Percentiles rank a stretch among this genome's conserved stretches.
Evolutionary conservation across 2,888 invertebrate genomes (phyloP).

Genomic region (Steinernema carpocapsae): DNA sequence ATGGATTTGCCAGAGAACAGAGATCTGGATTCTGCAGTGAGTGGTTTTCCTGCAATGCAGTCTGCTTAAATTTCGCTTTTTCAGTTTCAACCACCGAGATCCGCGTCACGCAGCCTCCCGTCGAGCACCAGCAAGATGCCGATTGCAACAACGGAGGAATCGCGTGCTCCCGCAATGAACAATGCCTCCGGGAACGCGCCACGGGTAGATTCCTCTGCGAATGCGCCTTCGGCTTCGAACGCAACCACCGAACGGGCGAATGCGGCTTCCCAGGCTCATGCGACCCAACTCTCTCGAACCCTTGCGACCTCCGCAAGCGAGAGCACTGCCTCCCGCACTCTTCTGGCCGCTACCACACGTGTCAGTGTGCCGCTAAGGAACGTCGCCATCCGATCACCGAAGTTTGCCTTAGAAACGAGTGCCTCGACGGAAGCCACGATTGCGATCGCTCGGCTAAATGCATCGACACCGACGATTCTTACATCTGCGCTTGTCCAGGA

Average conservation of each 20-base stretch:
- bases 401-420: constrained; percentile 68
- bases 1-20: constrained; percentile 59
- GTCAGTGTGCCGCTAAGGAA: constrained; percentile 65
- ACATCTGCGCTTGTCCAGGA: constrained; percentile 60
- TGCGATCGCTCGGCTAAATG: constrained; percentile 55
- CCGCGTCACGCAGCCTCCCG: constrained; percentile 42
- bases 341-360: constrained; percentile 61
- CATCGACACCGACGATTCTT: constrained; percentile 62
- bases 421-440: constrained; percentile 58
- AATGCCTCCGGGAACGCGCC: constrained; percentile 51
- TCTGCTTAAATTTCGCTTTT: too few relatives aligned
- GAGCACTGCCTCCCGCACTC: constrained; percentile 65
- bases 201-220: constrained; percentile 48
- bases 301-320: constrained; percentile 65
- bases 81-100: constrained; percentile 52
- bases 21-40: constrained; percentile 61
- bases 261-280: constrained; percentile 66
- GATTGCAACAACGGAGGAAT: constrained; percentile 56
- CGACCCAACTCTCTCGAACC: constrained; percentile 59
- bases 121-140: constrained; percentile 54
- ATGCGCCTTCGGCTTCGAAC: constrained; percentile 59
- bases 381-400: constrained; percentile 67
- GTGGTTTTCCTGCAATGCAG: background rate
- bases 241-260: constrained; percentile 53
- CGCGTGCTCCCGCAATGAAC: constrained; percentile 39